Conservation (phyloP, 1,140 invertebrate species). For the Saxidomus purpurata region DNA sequence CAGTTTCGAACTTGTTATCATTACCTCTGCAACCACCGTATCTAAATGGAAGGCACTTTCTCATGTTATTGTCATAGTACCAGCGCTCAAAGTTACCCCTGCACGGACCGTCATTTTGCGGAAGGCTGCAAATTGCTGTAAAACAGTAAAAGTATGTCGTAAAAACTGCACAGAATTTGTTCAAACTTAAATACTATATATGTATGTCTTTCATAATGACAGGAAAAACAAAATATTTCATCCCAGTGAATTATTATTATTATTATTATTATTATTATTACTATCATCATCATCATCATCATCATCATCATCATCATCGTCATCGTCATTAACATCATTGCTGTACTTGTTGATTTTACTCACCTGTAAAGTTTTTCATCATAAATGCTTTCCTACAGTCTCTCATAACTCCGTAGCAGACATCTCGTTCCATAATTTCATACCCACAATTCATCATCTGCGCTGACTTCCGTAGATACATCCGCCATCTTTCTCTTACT, state of each 20-base stretch:
- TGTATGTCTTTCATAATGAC: too few species aligned
- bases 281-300: too few species aligned
- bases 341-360: too few species aligned
- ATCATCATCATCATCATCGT: too few species aligned
- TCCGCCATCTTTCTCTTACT: conserved; percentile 80
- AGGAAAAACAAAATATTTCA: too few species aligned
- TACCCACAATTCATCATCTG: conserved; percentile 76
- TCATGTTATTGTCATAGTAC: conserved; percentile 92
- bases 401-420: conserved; percentile 77
- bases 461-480: conserved; percentile 77
- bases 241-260: too few species aligned
- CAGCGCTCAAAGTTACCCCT: conserved; percentile 93
- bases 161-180: too few species aligned
- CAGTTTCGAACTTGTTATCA: conserved; percentile 95
- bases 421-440: conserved; percentile 81
- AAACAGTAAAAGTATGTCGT: too few species aligned
- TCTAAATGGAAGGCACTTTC: conserved; percentile 93
- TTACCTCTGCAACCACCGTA: conserved; percentile 97
- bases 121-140: conserved; percentile 86
- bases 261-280: too few species aligned
- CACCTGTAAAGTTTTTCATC: conserved; percentile 84
- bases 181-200: too few species aligned
- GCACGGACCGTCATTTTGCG: conserved; percentile 92
- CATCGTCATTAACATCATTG: too few species aligned
- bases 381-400: conserved; percentile 83